Evolutionary conservation across 2,113 vertebrate species (phyloP), one percentile per base, ranked within the genome.

Genomic region (Platanista minor): DNA sequence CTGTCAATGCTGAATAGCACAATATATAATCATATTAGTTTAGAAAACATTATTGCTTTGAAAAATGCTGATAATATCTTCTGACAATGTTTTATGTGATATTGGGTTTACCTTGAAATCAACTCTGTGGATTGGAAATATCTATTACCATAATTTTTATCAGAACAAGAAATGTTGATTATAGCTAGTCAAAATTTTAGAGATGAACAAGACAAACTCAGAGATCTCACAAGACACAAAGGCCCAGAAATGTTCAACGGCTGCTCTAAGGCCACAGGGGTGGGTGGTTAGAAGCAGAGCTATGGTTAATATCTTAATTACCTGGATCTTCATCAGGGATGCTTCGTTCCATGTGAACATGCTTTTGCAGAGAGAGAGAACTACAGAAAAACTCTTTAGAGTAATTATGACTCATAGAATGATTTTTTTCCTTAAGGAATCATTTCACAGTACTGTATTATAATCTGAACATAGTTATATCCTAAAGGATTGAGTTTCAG

Each of bases 21-120:
- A 92, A 82, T 93, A 67, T 67, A 74, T 86, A 94, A 93, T 82
- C 33, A 71, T 62, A 81, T 91, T 82, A 82, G 15, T 49, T 43
- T 69, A 36, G 52, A 91, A 95, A 93, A 39, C 2, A 31, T 87
- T 72, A 74, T 52, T 90, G 64, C 59, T 94, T 94, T 80, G 66
- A 25, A 64, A 96, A 93, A 66, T 46, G 59, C 66, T 71, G 39
- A 91, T 46, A 77, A 86, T 93, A 64, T 95, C 75, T 86, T 61
- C 92, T 83, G 85, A 69, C 39, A 74, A 3, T 75, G 18, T 83
- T 91, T 77, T 57, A n/a, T 31, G 46, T n/a, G 20, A 20, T 82
- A 84, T 52, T 87, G 90, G 49, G 84, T 69, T 93, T 89, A 62
- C 75, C 59, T 96, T 84, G 64, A 64, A 87, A 49, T 36, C 69